Percentiles rank a stretch among this genome's conserved stretches.
phyloP scores from a whole-genome alignment of 2,113 vertebrate species.

The Herpetotheres cachinnans region DNA sequence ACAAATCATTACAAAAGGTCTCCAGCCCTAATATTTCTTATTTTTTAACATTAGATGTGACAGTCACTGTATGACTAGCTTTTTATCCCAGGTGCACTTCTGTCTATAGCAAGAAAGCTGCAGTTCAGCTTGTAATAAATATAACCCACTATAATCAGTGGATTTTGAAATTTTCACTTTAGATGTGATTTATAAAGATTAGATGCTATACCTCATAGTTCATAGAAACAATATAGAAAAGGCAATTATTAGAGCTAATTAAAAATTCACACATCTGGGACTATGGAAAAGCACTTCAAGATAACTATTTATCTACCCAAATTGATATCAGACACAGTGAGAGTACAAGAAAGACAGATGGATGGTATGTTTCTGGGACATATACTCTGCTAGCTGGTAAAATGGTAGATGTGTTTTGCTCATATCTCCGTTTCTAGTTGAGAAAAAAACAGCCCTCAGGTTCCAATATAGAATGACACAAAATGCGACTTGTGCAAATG shows the following conservation, averaged over 20 bases:
- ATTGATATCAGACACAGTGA: not conserved
- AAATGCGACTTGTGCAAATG: not conserved
- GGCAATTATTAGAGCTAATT: not conserved
- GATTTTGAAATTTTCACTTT: not conserved
- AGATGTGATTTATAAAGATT: not conserved
- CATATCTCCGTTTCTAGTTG: not conserved
- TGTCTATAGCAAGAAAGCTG: not conserved
- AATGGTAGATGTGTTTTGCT: not conserved
- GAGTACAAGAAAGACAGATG: not conserved
- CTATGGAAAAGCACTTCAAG: not conserved
- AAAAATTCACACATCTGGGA: conserved; percentile 13
- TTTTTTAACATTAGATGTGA: not conserved
- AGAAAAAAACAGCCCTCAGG: not conserved
- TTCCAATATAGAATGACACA: conserved; percentile 14
- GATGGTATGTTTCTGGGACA: not conserved
- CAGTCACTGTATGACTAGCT: not conserved
- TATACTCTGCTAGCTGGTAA: not conserved
- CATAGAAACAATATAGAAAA: conserved; percentile 16
- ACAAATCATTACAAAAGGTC: not conserved
- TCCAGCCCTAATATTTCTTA: not conserved
- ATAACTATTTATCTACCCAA: not conserved
- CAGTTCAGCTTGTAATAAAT: not conserved
- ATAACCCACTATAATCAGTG: not conserved
- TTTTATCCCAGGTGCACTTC: not conserved
- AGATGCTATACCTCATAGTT: not conserved